These are phyloP conservation scores for Chloropsis cyanopogon DNA, from an alignment of 2,113 vertebrate species.

Conservation along the genomic window DNA sequence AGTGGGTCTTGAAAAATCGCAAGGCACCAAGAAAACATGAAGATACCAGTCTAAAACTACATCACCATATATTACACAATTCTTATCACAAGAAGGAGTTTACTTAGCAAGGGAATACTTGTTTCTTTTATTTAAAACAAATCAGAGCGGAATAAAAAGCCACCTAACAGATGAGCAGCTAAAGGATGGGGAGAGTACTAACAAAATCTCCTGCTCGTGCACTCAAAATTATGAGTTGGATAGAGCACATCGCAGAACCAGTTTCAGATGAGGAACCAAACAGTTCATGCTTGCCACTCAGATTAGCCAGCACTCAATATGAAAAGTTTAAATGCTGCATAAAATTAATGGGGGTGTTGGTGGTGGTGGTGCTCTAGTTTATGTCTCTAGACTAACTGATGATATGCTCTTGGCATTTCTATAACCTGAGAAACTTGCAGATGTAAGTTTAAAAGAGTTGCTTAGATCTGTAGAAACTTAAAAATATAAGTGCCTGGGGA, in stretches of 20 bases:
- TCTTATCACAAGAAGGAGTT: background rate
- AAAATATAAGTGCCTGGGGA: background rate
- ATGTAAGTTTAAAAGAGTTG: conserved; percentile 2
- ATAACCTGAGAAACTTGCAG: background rate
- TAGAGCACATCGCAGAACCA: background rate
- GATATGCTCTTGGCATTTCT: background rate
- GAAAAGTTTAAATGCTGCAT: background rate
- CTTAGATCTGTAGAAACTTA: background rate
- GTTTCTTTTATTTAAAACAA: background rate
- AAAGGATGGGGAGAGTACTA: background rate
- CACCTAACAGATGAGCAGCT: background rate
- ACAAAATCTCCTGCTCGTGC: background rate
- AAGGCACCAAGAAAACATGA: background rate
- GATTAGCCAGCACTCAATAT: background rate
- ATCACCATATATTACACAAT: background rate
- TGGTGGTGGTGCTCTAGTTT: background rate
- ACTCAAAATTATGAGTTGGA: background rate
- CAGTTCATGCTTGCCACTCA: background rate
- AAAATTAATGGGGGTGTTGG: background rate
- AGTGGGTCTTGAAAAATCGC: background rate
- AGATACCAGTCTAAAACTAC: background rate
- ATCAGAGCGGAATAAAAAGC: background rate
- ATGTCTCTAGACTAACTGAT: background rate
- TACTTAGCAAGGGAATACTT: background rate
- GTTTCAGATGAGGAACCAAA: background rate